Conservation (phyloP, 1,140 invertebrate genomes). For the Hylyphantes graminicola region DNA sequence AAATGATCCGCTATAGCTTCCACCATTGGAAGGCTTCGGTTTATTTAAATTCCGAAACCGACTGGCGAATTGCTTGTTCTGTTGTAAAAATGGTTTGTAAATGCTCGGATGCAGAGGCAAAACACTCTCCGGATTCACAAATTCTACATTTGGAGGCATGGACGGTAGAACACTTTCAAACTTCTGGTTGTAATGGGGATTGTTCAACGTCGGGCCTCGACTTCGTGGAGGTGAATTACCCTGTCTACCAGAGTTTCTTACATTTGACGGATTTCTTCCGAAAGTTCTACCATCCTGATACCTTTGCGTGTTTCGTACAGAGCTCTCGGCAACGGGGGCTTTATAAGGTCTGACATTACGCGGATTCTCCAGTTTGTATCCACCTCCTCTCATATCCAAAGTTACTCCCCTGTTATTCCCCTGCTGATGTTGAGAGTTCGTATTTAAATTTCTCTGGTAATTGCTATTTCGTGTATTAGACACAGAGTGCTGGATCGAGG, state of each 20-base stretch:
- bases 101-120: constrained; percentile 40
- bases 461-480: background rate
- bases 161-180: constrained; percentile 36
- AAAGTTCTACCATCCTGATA: background rate
- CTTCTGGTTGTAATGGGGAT: constrained; percentile 44
- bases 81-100: constrained; percentile 47
- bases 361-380: constrained; percentile 37
- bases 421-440: background rate
- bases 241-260: background rate
- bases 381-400: constrained; percentile 47
- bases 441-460: background rate
- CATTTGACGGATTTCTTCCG: background rate
- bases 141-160: constrained; percentile 45
- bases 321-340: constrained; percentile 17
- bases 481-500: background rate
- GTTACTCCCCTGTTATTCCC: constrained; percentile 28
- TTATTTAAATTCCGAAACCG: constrained; percentile 13
- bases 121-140: constrained; percentile 53
- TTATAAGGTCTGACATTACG: constrained; percentile 22
- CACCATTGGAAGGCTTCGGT: background rate
- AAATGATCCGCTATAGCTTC: constrained; percentile 6
- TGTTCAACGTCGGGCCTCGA: constrained; percentile 27
- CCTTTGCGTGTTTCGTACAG: constrained; percentile 4
- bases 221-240: constrained; percentile 7
- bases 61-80: constrained; percentile 11